Base-by-base conservation (phyloP, 2,113 vertebrate genomes). In the Psephotus haematonotus region DNA sequence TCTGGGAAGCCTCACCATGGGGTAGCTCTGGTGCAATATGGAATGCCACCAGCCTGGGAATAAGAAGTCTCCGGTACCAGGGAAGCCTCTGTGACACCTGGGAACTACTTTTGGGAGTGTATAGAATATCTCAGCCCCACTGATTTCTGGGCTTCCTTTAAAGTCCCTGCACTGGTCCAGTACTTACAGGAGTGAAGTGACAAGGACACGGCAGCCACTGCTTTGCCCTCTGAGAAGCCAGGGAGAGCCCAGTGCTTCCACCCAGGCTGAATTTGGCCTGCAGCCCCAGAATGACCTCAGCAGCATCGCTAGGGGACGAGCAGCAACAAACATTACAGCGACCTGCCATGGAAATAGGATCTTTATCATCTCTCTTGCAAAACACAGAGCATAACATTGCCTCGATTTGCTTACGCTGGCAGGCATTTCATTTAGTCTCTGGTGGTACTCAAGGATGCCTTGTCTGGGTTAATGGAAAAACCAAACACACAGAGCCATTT, bases 1-100 rank as follows among this genome's bases (percentile, higher is more conserved):
- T 17, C 16, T 1, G 1, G 43, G 37, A 41, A 37, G 11, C 10
- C 22, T 43, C 13, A n/a, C 62, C 16, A 13, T 37, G 53, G 46
- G 41, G 35, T 9, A 68, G 37, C 44, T 14, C 79, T 39, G 4
- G 20, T 50, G 50, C 39, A 60, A 17, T 0, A 1, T 1, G 13
- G 22, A 55, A 25, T 10, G 60, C 31, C 33, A 64, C 16, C 70
- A 52, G 64, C 49, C 43, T 59, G 44, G 63, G 43, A 44, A 44
- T 25, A 43, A 43, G 49, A 17, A 9, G 7, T 31, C 16, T 59
- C 64, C 49, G 64, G 49, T 24, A 25, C 33, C 1, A 0, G 12
- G 33, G 25, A 63, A 70, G 17, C 57, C 41, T 44, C 68, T 39
- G 63, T n/a, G 28, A 39, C n/a, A 70, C 43, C 25, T 52, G 70